A percentile compares a stretch with the other conserved stretches of the same genome.
These are phyloP conservation scores for Rotaria sp. DNA, from an alignment of 2,888 invertebrate species.

Conservation along the genomic window DNA sequence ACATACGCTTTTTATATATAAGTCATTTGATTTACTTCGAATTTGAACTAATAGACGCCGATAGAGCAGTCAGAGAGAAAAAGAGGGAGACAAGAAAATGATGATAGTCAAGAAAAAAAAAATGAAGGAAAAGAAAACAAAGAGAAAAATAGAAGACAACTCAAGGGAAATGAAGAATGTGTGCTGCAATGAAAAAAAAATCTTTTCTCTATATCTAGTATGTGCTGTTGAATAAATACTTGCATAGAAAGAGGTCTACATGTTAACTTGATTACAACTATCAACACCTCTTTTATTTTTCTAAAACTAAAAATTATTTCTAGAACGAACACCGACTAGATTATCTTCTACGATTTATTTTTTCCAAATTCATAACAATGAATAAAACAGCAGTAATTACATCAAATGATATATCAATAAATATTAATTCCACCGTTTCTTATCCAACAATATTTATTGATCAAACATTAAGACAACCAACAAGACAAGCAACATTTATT, in stretches of 20 bases:
- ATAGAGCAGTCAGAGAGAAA: neutral
- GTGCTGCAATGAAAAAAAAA: neutral
- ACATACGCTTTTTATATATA: too few species aligned
- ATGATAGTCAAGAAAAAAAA: neutral
- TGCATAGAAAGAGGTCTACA: neutral
- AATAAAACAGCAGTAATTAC: neutral
- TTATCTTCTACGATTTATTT: neutral
- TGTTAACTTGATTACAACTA: neutral
- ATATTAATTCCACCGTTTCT: neutral
- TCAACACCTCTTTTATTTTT: neutral
- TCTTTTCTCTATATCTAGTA: neutral
- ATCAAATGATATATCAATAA: neutral
- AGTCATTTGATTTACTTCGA: too few species aligned
- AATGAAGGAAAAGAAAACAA: neutral
- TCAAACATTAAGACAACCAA: neutral
- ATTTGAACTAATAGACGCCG: neutral
- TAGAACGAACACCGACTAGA: neutral
- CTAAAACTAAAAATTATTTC: neutral
- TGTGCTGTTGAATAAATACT: neutral
- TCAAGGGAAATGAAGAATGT: neutral
- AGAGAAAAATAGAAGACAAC: neutral
- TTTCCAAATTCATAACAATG: neutral
- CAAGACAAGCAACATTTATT: conserved; percentile 30
- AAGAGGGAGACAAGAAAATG: neutral
- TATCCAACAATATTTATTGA: neutral